Percentiles rank a stretch among this genome's conserved stretches.
Evolutionary conservation across 2,797 vertebrate genomes (phyloP).

Genomic region (Anabas testudineus): DNA sequence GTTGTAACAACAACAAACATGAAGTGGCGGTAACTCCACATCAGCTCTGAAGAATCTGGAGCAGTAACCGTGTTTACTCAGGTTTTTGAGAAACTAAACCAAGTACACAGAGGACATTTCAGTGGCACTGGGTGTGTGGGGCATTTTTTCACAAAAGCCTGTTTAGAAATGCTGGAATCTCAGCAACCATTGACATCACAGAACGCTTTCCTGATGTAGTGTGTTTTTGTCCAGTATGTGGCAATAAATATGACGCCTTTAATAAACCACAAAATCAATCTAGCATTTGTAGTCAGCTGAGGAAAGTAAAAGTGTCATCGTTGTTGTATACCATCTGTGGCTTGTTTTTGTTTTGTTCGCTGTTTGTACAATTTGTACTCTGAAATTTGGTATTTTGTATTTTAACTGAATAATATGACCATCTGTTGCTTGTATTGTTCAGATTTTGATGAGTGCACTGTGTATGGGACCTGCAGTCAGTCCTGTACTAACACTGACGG

Average conservation of each 20-base stretch:
- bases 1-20: slow-evolving; percentile 10
- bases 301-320: slow-evolving; percentile 2
- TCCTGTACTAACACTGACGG: slow-evolving; percentile 92
- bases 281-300: slow-evolving; percentile 1
- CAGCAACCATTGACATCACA: neutral
- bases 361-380: neutral
- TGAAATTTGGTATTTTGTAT: neutral
- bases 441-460: slow-evolving; percentile 95
- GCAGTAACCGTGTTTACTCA: slow-evolving; percentile 19
- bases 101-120: slow-evolving; percentile 19
- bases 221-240: slow-evolving; percentile 15
- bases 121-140: slow-evolving; percentile 8
- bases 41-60: neutral
- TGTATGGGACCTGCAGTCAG: slow-evolving; percentile 97
- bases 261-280: slow-evolving; percentile 2
- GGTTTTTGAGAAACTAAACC: slow-evolving; percentile 21
- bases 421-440: slow-evolving; percentile 47
- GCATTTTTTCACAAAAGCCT: slow-evolving; percentile 26
- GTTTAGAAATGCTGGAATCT: slow-evolving; percentile 16
- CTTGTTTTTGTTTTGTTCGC: slow-evolving; percentile 7
- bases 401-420: slow-evolving; percentile 15
- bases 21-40: neutral
- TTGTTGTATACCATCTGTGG: slow-evolving; percentile 7
- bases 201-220: too few species aligned
- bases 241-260: neutral